Base-by-base conservation (phyloP, 2,797 vertebrate species). In the Pempheris klunzingeri region DNA sequence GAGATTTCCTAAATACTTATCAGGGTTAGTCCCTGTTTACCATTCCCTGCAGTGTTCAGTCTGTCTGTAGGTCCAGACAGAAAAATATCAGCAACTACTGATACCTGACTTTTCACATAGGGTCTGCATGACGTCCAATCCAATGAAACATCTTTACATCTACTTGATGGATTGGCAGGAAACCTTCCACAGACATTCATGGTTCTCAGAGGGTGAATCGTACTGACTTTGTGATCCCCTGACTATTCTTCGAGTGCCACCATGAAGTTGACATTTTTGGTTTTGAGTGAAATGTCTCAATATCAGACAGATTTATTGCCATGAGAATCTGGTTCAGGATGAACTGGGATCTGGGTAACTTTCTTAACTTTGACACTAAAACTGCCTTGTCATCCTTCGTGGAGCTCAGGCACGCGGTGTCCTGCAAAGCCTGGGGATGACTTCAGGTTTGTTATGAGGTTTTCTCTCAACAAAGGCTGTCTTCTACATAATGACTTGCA, bases 401-500 rank as follows among this genome's bases (percentile, higher is more conserved):
- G 3, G 24, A 70, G 32, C 57, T 61, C 22, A 36, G 50, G 11
- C 11, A 59, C 15, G 8, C 59, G 15, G 14, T 30, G 49, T 74
- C 71, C 54, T 69, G 30, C 0, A 46, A 38, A 62, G 13, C 24
- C 49, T 24, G 32, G 13, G 13, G 47, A 39, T 57, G 28, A 49
- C 22, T 62, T 54, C 22, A 30, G 5, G 64, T 73, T 49, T 26
- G 18, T 17, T 36, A 22, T 1, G 1, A 54, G 53, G 12, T 47
- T 54, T 66, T 34, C 32, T 55, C 30, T 57, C 24, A 38, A 59
- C 57, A 71, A 57, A 71, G 4, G 61, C 54, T 54, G 8, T 54
- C 8, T 72, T 49, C 39, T 64, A 32, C 71, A 68, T 28, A 77
- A 77, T 83, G 22, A 47, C 68, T 58, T 57, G 30, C 24, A 26